Base-by-base conservation (phyloP, 2,113 vertebrate genomes). In the Machaerirhynchus nigripectus region DNA sequence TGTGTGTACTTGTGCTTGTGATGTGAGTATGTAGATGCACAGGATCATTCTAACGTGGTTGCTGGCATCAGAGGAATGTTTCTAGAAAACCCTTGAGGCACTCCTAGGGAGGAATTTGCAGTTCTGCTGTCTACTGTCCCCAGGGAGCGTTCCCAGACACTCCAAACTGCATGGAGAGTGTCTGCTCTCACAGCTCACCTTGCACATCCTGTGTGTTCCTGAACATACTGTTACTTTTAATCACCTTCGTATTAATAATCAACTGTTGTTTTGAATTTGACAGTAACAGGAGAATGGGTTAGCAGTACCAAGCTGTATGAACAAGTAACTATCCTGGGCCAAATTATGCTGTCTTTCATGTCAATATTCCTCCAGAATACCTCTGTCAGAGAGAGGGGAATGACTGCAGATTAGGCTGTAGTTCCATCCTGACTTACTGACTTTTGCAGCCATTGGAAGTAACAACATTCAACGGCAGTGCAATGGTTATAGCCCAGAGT, bases 191-290 rank as follows among this genome's bases (percentile, higher is more conserved):
- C 93, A 52, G 52, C 83, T 92, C 92, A 95, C 82, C 23, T 55
- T 55, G 82, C 82, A 70, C 83, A 23, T 11, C n/a, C 79, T 31
- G 31, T 0, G 33, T 82, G 56, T 61, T 56, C 75, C 87, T 69
- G 50, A 87, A 14, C 39, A 18, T 13, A 4, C 31, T 49, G 56
- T 35, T 73, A 17, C 55, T 83, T 79, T 63, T 77, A 23, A 80
- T 86, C 60, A 60, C 50, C 31, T 86, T 33, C 77, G 47, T 74
- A 14, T 55, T 88, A 95, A 88, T 91, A 93, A 96, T 52, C 55
- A 56, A 52, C 35, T 90, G 57, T 71, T 94, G 57, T 63, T 94
- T 94, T 95, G 82, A 90, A 86, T 94, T 86, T 77, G 74, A 69
- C 92, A 88, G 78, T 94, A 52, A 69, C 59, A 35, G 70, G 67